Conservation (phyloP, 2,888 invertebrate genomes). For the Ptilodon capucinus region DNA sequence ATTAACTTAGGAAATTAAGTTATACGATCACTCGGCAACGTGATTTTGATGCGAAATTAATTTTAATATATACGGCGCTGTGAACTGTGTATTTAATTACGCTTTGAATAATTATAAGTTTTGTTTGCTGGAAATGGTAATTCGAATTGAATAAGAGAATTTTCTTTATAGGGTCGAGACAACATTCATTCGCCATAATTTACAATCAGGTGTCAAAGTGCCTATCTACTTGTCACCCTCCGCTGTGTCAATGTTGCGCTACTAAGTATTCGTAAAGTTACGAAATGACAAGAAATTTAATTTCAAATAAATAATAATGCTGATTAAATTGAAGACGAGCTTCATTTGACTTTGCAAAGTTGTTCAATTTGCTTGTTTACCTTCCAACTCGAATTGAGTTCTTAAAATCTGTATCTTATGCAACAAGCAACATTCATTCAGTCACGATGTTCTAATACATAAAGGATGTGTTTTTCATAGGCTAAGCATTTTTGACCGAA, state of each 20-base stretch:
- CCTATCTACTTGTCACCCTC: background rate
- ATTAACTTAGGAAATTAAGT: constrained; percentile 24
- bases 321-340: background rate
- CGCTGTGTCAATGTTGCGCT: background rate
- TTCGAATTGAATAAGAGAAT: too few species aligned
- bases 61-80: background rate
- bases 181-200: too few species aligned
- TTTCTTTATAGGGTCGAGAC: too few species aligned
- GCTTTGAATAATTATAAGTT: too few species aligned
- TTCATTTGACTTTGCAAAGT: constrained; percentile 11
- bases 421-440: background rate
- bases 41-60: constrained; percentile 10
- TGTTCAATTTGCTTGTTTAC: constrained; percentile 9
- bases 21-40: constrained; percentile 16
- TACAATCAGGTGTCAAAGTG: too few species aligned
- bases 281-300: background rate
- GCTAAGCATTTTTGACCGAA: too few species aligned
- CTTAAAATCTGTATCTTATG: background rate
- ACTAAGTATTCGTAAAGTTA: background rate
- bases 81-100: background rate
- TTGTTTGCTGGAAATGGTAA: too few species aligned
- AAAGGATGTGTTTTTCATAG: too few species aligned
- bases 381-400: constrained; percentile 3
- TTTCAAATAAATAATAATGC: background rate
- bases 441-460: too few species aligned